These are phyloP conservation scores for Drosophila insularis DNA, from an alignment of 1,140 invertebrate species.

Conservation along the genomic window DNA sequence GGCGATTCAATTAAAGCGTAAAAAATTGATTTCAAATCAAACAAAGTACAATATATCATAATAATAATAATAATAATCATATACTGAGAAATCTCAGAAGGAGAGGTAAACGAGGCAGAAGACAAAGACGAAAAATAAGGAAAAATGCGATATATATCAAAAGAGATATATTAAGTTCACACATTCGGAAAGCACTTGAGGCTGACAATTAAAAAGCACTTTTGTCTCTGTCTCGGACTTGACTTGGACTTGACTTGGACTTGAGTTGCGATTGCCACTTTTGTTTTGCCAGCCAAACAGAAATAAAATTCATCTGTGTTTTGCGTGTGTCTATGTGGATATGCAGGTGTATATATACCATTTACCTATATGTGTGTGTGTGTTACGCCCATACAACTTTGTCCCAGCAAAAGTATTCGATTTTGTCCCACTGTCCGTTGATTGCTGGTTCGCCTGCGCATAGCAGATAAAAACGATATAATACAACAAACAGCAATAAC, in stretches of 20 bases:
- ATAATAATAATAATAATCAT: not conserved
- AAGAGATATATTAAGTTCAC: slow-evolving; percentile 77
- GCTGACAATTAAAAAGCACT: slow-evolving; percentile 80
- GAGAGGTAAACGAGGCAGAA: not conserved
- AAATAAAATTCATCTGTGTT: not conserved
- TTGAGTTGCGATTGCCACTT: slow-evolving; percentile 60
- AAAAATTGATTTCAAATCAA: slow-evolving; percentile 33
- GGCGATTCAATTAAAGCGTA: slow-evolving; percentile 51
- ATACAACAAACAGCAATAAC: slow-evolving; percentile 31
- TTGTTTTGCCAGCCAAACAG: slow-evolving; percentile 34
- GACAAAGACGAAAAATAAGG: slow-evolving; percentile 42
- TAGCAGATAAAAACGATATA: slow-evolving; percentile 34
- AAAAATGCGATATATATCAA: slow-evolving; percentile 33
- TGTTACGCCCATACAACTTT: slow-evolving; percentile 47
- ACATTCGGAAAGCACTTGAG: slow-evolving; percentile 75
- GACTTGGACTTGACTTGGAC: slow-evolving; percentile 36
- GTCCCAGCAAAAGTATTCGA: slow-evolving; percentile 16
- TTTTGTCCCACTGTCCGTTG: slow-evolving; percentile 28
- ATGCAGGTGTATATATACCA: too few species aligned
- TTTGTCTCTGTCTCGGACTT: slow-evolving; percentile 30
- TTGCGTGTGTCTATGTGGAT: not conserved
- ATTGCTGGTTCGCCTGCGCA: slow-evolving; percentile 67
- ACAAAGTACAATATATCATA: slow-evolving; percentile 38
- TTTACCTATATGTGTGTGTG: too few species aligned
- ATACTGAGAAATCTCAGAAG: slow-evolving; percentile 11